Conservation (phyloP, 1,140 invertebrate species). For the Cydia fagiglandana region DNA sequence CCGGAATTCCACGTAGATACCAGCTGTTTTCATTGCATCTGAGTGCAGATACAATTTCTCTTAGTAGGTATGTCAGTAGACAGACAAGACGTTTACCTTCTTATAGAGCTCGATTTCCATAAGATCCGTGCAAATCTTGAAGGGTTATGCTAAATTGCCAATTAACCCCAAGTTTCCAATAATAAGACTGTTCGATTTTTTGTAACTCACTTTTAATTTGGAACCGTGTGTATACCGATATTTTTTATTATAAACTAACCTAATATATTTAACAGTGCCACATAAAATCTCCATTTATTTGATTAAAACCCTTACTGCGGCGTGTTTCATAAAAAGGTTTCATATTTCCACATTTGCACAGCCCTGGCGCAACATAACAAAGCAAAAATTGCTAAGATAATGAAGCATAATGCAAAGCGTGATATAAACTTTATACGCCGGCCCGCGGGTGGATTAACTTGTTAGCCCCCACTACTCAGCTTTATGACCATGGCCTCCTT, state of each 20-base stretch:
- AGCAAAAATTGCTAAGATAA: conserved; percentile 71
- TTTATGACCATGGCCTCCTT: conserved; percentile 29
- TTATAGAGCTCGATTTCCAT: too few relatives aligned
- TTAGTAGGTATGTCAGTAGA: too few relatives aligned
- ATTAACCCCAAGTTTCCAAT: too few relatives aligned
- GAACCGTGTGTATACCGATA: background rate
- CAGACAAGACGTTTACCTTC: too few relatives aligned
- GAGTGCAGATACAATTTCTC: too few relatives aligned
- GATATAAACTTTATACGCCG: conserved; percentile 63
- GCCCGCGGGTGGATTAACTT: conserved; percentile 67
- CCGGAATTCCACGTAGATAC: too few relatives aligned
- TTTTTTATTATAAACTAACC: background rate
- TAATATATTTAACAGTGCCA: background rate
- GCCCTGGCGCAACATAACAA: conserved; percentile 54
- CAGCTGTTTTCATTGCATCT: too few relatives aligned
- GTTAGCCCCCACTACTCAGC: conserved; percentile 45
- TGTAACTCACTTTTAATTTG: too few relatives aligned
- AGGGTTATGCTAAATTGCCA: too few relatives aligned
- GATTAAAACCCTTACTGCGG: background rate
- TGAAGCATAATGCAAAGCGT: conserved; percentile 69
- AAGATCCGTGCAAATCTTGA: too few relatives aligned
- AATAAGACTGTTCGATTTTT: too few relatives aligned
- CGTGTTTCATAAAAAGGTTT: background rate
- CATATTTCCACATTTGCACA: conserved; percentile 34
- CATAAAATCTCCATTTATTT: background rate